Evolutionary conservation across 2,888 invertebrate species (phyloP).

Genomic region (Melanotus villosus): DNA sequence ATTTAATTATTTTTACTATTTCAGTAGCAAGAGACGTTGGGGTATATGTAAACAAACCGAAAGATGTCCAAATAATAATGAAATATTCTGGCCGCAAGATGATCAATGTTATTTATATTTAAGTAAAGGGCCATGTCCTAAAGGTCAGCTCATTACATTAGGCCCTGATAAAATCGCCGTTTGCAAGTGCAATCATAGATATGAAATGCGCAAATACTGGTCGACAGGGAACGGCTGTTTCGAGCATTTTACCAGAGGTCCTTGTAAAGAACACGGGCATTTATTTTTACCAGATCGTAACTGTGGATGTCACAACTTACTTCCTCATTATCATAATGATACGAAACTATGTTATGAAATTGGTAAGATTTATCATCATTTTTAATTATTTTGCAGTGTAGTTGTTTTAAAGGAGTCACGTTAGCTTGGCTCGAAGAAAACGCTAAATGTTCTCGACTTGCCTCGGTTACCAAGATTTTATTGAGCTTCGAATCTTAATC

Average conservation of each 20-base stretch:
- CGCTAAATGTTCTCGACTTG: too few species aligned
- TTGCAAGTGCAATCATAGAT: constrained; percentile 71
- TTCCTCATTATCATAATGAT: constrained; percentile 82
- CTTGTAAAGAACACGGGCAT: constrained; percentile 82
- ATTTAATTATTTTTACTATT: too few species aligned
- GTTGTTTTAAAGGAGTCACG: background rate
- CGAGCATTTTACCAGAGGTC: constrained; percentile 85
- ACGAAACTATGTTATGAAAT: constrained; percentile 83
- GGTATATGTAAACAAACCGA: constrained; percentile 81
- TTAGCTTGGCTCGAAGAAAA: too few species aligned
- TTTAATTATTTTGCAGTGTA: background rate
- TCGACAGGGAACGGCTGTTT: constrained; percentile 78
- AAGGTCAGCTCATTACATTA: constrained; percentile 78
- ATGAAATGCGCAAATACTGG: constrained; percentile 72
- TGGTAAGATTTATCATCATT: constrained; percentile 69
- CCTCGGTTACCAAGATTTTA: too few species aligned
- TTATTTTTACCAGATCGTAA: constrained; percentile 81
- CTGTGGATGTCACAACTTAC: constrained; percentile 80
- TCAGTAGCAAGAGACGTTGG: constrained; percentile 71
- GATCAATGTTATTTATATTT: constrained; percentile 81
- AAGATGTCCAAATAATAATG: constrained; percentile 75
- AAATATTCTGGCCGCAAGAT: constrained; percentile 84
- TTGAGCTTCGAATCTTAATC: too few species aligned
- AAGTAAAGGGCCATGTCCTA: constrained; percentile 83
- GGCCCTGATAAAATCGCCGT: constrained; percentile 76